Base-by-base conservation (phyloP, 1,140 invertebrate species). In the Chironomus tepperi region DNA sequence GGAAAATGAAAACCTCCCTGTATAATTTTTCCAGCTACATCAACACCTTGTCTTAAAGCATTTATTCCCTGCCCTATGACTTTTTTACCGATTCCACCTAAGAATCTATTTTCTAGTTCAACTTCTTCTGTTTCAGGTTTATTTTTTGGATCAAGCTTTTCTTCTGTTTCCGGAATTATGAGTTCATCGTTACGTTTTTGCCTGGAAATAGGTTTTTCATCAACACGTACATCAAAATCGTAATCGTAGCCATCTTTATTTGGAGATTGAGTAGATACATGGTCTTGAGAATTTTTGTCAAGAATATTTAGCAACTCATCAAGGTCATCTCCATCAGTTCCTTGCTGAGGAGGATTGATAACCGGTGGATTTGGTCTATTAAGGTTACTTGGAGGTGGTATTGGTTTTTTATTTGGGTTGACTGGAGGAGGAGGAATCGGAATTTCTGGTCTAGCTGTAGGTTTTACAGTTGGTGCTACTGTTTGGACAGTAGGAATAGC, bases 51-150 rank as follows among this genome's bases (percentile, higher is more conserved):
- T 16, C 24, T 43, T 65, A 34, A 16, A 0, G n/a, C 64, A 67
- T 65, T 24, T 43, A 19, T 34, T 7, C 74, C 74, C 10, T 57
- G 43, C 3, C 57, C 47, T n/a, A 74, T 16, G 24, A 74, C 3
- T 64, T 47, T 57, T 70, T 70, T 70, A 7, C 65, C 65, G 7
- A 70, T 70, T 70, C 15, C 15, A 18, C 65, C 65, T 19, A 70
- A 70, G 24, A 74, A 74, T 34, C 74, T 47, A 12, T 47, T 57
- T 2, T 74, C 74, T 34, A 74, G 12, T 18, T 43, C 43, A 19
- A 42, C 73, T 9, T 10, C 73, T 57, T 43, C 73, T 24, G 6
- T 47, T 73, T n/a, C 73, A 18, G 21, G 3, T 73, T 73, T 12
- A 16, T 34, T 12, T 8, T 7, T 7, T 24, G 19, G 24, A 6